Percentiles rank a stretch among this genome's conserved stretches.
These are phyloP conservation scores for Cyclophora punctaria DNA, from an alignment of 2,888 invertebrate species.

Conservation along the genomic window DNA sequence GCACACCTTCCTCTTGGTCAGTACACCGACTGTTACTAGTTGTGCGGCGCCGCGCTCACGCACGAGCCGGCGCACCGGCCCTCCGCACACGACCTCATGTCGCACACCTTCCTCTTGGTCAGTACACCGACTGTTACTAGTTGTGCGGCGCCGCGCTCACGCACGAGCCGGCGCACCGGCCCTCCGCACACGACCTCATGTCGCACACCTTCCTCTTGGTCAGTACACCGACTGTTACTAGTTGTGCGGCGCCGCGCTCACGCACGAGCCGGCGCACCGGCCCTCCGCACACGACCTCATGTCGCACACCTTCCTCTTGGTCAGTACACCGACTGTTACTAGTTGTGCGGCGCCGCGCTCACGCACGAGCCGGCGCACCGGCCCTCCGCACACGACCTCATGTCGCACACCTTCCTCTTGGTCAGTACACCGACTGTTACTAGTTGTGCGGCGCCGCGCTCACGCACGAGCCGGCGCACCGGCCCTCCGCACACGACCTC, in stretches of 20 bases:
- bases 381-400: slow-evolving; percentile 80
- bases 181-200: slow-evolving; percentile 80
- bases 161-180: slow-evolving; percentile 84
- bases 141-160: slow-evolving; percentile 87
- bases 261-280: slow-evolving; percentile 85
- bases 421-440: slow-evolving; percentile 8
- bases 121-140: slow-evolving; percentile 28
- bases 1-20: slow-evolving; percentile 83
- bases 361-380: slow-evolving; percentile 86
- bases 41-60: slow-evolving; percentile 85
- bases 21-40: slow-evolving; percentile 46
- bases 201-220: slow-evolving; percentile 85
- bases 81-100: slow-evolving; percentile 80
- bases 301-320: slow-evolving; percentile 84
- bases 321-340: slow-evolving; percentile 2
- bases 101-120: slow-evolving; percentile 84
- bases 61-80: slow-evolving; percentile 86
- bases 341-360: slow-evolving; percentile 86
- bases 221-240: slow-evolving; percentile 26
- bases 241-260: slow-evolving; percentile 86
- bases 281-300: slow-evolving; percentile 82
- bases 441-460: slow-evolving; percentile 86
- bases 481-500: slow-evolving; percentile 82
- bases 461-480: slow-evolving; percentile 84
- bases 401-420: slow-evolving; percentile 85